Conservation (phyloP, 2,888 invertebrate genomes). For the Tanypteryx hageni region DNA sequence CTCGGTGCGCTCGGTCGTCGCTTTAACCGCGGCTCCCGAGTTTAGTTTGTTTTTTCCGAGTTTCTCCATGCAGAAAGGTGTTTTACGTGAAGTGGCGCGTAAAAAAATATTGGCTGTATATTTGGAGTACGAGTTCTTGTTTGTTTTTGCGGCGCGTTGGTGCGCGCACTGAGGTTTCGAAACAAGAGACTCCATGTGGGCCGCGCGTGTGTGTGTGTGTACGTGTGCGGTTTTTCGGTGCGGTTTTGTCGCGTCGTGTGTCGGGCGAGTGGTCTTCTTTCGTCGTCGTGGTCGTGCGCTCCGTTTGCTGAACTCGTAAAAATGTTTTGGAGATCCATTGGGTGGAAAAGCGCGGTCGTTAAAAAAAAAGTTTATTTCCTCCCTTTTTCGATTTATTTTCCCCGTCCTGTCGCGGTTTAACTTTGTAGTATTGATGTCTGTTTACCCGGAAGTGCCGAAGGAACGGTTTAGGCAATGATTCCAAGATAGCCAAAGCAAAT, state of each 20-base stretch:
- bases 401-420: not conserved
- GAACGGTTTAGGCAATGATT: not conserved
- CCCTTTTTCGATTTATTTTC: not conserved
- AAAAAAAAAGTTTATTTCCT: not conserved
- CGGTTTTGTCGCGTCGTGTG: not conserved
- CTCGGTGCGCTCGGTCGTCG: too few relatives aligned
- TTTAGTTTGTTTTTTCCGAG: too few relatives aligned
- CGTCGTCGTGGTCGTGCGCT: not conserved
- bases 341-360: not conserved
- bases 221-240: too few relatives aligned
- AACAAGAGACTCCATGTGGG: too few relatives aligned
- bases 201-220: too few relatives aligned
- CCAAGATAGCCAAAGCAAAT: not conserved
- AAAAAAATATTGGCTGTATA: too few relatives aligned
- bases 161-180: too few relatives aligned
- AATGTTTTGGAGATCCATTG: not conserved
- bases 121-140: too few relatives aligned
- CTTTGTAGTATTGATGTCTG: not conserved
- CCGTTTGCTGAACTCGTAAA: not conserved
- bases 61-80: too few relatives aligned
- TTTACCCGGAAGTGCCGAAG: conserved; percentile 17
- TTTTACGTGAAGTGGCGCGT: too few relatives aligned
- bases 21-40: too few relatives aligned
- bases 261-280: not conserved
- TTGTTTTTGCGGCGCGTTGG: too few relatives aligned